These are phyloP conservation scores for Pseudonaja textilis DNA, from an alignment of 2,113 vertebrate genomes.

Conservation along the genomic window DNA sequence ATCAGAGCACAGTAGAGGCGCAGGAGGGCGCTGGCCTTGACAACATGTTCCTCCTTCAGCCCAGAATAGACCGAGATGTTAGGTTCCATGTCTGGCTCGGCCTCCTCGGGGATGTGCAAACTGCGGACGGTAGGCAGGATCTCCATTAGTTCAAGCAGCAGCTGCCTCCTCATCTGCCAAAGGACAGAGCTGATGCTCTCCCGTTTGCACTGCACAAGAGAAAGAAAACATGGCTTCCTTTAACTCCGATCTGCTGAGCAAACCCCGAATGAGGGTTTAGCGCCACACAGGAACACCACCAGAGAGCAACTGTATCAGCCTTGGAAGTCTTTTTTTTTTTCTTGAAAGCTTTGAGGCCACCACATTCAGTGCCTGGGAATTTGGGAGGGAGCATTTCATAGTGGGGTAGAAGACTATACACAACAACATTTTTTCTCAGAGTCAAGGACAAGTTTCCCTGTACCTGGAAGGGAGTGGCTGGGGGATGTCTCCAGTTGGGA, in stretches of 20 bases:
- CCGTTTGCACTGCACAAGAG: conserved; percentile 80
- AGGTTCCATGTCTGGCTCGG: conserved; percentile 72
- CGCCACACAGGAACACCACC: not conserved
- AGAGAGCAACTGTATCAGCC: too few species aligned
- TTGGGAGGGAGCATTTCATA: too few species aligned
- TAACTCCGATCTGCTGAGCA: not conserved
- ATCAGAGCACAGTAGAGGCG: conserved; percentile 95
- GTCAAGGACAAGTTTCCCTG: too few species aligned
- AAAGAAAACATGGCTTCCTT: not conserved
- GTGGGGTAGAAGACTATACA: too few species aligned
- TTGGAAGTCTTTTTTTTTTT: too few species aligned
- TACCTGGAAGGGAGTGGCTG: too few species aligned
- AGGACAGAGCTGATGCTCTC: conserved; percentile 92
- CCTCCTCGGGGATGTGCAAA: conserved; percentile 80
- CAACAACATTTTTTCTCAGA: too few species aligned
- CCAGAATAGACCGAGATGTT: conserved; percentile 83
- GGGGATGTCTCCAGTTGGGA: too few species aligned
- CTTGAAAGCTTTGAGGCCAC: too few species aligned
- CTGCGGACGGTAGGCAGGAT: conserved; percentile 92
- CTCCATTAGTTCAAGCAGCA: conserved; percentile 91
- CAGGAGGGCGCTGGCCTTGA: conserved; percentile 94
- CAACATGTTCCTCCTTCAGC: conserved; percentile 93
- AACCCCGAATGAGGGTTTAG: not conserved
- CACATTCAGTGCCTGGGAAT: too few species aligned
- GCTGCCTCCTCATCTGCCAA: conserved; percentile 97